phyloP scores from a whole-genome alignment of 2,797 vertebrate species.

The Phrynocephalus guinanensis region DNA sequence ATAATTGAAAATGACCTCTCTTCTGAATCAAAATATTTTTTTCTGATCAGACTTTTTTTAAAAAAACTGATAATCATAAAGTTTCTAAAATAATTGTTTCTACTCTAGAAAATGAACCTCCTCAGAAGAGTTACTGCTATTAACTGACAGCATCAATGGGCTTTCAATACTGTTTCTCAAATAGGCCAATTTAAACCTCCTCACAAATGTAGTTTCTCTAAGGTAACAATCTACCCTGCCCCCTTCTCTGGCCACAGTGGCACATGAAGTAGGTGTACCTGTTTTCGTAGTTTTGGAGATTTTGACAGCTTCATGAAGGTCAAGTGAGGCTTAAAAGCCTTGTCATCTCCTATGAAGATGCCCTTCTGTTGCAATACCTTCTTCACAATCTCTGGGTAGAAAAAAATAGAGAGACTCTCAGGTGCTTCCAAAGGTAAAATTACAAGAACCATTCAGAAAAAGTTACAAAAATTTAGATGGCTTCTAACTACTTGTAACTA shows the following conservation, averaged over 20 bases:
- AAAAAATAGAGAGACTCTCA: slow-evolving; percentile 59
- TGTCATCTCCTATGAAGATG: slow-evolving; percentile 81
- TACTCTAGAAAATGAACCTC: not conserved
- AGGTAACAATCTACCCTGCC: too few relatives aligned
- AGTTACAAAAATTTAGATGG: not conserved
- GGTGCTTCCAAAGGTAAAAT: slow-evolving; percentile 22
- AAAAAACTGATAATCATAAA: not conserved
- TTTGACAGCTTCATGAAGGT: slow-evolving; percentile 97
- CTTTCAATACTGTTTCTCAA: not conserved
- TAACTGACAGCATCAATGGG: slow-evolving; percentile 6
- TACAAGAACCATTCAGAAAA: not conserved
- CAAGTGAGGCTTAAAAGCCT: slow-evolving; percentile 90
- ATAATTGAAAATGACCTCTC: not conserved
- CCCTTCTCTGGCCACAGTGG: not conserved
- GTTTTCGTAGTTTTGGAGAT: slow-evolving; percentile 84
- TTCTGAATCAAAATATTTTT: not conserved
- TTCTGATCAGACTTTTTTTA: not conserved
- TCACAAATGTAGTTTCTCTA: not conserved
- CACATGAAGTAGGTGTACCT: slow-evolving; percentile 78
- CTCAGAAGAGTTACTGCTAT: not conserved
- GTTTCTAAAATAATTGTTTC: not conserved
- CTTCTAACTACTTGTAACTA: slow-evolving; percentile 24
- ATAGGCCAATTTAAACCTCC: not conserved
- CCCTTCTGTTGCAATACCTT: slow-evolving; percentile 88
- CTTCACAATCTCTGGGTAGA: slow-evolving; percentile 77